Base-by-base conservation (phyloP, 2,113 vertebrate species). In the Petaurus breviceps region DNA sequence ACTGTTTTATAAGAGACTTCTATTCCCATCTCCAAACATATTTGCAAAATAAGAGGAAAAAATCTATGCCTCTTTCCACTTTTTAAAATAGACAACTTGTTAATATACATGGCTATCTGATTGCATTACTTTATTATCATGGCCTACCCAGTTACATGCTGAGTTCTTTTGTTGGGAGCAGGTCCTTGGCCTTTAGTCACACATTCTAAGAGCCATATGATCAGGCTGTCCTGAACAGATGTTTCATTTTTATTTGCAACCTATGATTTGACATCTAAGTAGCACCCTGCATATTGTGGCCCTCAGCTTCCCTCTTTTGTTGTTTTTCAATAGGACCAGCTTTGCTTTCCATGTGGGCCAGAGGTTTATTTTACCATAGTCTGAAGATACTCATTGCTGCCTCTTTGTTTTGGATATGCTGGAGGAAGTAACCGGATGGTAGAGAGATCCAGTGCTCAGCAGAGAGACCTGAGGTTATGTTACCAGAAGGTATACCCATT, bases 231-330 rank as follows among this genome's bases (percentile, higher is more conserved):
- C 95, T 90, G 91, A 31, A 91, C 94, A 96, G 92, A 94, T 96
- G 94, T 91, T 95, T 92, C 90, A 2, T 92, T 95, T 93, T 94
- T 52, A 92, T 90, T 57, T 93, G 37, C 7, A 97, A 90, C 91
- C 92, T 95, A 26, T 92, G 97, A 92, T 97, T 91, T 94, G 92
- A 91, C 93, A 96, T 94, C 47, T n/a, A 91, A 95, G 52, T 51
- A 96, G 50, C 8, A 1, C 9, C 28, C 84, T 89, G 26, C 55
- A 55, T 16, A 31, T 54, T 90, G 49, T 77, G 89, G 57, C 84
- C 57, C 24, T 51, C 92, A 77, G 90, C 94, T 57, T 68, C 89
- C 52, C 95, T n/a, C n/a, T 68, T 95, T 91, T 94, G 84, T 94
- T 96, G 90, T 31, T 95, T 95, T 96, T 95, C 93, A 96, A 95